Base-by-base conservation (phyloP, 1,140 invertebrate genomes). In the Atta texana region DNA sequence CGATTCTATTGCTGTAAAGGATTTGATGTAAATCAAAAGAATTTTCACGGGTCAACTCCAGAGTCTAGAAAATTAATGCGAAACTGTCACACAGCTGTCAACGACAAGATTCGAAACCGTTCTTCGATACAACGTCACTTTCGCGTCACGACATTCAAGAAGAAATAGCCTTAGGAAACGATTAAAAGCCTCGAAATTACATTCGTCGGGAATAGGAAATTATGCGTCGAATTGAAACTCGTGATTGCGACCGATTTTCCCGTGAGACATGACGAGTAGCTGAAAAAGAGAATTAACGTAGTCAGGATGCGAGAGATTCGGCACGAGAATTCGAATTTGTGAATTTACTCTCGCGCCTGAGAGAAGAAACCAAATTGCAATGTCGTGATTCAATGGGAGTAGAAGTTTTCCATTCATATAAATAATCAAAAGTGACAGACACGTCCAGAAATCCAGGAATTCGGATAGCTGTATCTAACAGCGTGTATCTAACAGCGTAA, bases 101-200 rank as follows among this genome's bases (percentile, higher is more conserved):
- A 12, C 66, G 21, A 49, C 53, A 44, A 8, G 34, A 59, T 72
- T 72, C 12, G 18, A 72, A 81, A 49, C n/a, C 28, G 14, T n/a
- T 8, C n/a, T 80, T 39, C 64, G 75, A 63, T 34, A 49, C 18
- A 80, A 69, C 28, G 28, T 78, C 72, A 31, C 53, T 21, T 12
- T 24, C 44, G n/a, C 28, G n/a, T 14, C 7, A 66, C 28, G 8
- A 44, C 39, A 2, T 57, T 64, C 44, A 21, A 44, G 64, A 68
- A 57, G 21, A 71, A 34, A 21, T 53, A n/a, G 53, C 34, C 6
- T 28, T 18, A 18, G 55, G 24, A 21, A 61, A 59, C 18, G 18
- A 24, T 49, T 82, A 61, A 82, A 55, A 82, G 34, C 55, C 28
- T 74, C 39, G 68, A 74, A 82, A 82, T 82, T 82, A 82, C 78